Evolutionary conservation across 2,888 invertebrate species (phyloP), one percentile per base, ranked within the genome.

Genomic region (Ptilodon capucinus): DNA sequence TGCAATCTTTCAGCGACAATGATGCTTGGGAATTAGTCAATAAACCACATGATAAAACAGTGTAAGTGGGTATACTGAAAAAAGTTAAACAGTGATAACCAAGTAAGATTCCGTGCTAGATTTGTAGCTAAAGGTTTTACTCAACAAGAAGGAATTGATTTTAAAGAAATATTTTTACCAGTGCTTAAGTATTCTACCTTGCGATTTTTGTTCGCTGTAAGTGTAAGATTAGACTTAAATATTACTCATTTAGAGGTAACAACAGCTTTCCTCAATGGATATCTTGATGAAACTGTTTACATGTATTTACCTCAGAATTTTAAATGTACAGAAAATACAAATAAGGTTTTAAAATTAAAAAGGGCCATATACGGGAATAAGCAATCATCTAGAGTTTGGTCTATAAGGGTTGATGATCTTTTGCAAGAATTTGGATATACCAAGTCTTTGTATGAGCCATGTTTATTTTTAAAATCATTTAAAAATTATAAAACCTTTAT

Each of bases 301-400:
- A 34, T 34, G 16, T 2, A 34, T 16, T 6, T 16, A 9, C 25
- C 25, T 9, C 8, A 25, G 9, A 25, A 25, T 25, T 25, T 9
- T 9, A 9, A 25, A 1, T 25, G 7, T 25, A 8, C 2, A 1
- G 13, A 13, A 49, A 34, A 45, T 54, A 13, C 49, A 21, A 50
- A 54, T 40, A 55, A 56, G 47, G 57, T 64, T n/a, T 42, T 63
- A 28, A 60, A 61, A 48, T 46, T 61, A 38, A 61, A 44, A 6
- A 44, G 53, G 42, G 54, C 58, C 11, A 53, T 60, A 35, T 62
- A 58, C 48, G 54, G 57, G 0, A 38, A 57, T 5, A 60, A 57
- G 9, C 55, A 62, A 25, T 53, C 62, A 9, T 51, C 54, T 40
- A 56, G 42, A 16, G 45, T 46, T 2, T 54, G 54, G 54, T 54